Conservation (phyloP, 2,113 vertebrate genomes). For the Okapia johnstoni region DNA sequence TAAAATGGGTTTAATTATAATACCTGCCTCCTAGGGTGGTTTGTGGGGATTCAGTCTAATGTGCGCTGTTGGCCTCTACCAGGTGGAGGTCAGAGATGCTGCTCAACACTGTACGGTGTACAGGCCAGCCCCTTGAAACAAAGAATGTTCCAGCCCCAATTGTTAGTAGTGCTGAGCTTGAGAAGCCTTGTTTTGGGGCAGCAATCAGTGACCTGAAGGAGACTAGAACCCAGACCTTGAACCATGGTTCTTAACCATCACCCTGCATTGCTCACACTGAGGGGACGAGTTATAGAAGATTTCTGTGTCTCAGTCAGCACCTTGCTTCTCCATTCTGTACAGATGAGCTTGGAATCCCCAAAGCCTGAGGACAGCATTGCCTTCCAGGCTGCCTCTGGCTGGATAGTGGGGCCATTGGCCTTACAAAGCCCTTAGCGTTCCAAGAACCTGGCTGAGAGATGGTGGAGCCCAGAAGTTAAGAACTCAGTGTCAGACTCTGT, state of each 20-base stretch:
- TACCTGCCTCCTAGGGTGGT: neutral
- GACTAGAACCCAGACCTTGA: neutral
- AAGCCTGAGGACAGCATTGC: neutral
- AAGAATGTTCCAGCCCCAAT: neutral
- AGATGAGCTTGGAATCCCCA: neutral
- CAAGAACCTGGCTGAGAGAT: neutral
- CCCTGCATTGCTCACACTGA: neutral
- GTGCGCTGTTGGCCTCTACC: neutral
- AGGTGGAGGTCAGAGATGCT: neutral
- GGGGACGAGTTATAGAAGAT: accelerated
- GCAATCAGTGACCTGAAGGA: neutral
- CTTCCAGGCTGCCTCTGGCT: neutral
- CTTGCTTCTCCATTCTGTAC: neutral
- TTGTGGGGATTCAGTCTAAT: neutral
- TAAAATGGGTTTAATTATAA: neutral
- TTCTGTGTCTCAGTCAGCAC: neutral
- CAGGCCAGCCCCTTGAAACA: neutral
- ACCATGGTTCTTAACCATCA: neutral
- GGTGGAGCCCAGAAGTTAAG: neutral
- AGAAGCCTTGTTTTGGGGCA: neutral
- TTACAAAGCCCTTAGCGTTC: neutral
- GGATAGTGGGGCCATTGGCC: accelerated
- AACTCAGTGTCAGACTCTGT: neutral
- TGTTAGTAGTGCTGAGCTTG: neutral
- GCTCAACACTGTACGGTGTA: neutral